Evolutionary conservation across 2,797 vertebrate genomes (phyloP).

Genomic region (Limnodromus scolopaceus): DNA sequence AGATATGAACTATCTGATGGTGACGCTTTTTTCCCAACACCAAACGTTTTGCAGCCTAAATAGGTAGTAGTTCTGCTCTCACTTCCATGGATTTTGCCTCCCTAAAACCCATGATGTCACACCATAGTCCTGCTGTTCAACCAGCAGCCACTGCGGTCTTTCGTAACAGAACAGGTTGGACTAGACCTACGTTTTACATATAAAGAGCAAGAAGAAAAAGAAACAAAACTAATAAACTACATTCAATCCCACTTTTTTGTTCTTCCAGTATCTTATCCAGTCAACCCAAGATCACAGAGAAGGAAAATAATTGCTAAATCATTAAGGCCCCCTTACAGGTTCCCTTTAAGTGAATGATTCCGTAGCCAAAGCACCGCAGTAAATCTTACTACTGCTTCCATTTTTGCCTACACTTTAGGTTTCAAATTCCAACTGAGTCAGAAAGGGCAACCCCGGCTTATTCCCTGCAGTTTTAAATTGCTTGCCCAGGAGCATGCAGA

Average conservation of each 20-base stretch:
- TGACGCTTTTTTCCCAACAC: background rate
- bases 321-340: background rate
- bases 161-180: background rate
- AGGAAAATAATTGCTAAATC: background rate
- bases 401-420: conserved; percentile 57
- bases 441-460: conserved; percentile 53
- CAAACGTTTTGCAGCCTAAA: background rate
- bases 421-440: conserved; percentile 51
- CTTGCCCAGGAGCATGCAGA: background rate
- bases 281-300: background rate
- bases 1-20: background rate
- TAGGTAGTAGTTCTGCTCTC: background rate
- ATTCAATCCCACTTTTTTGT: background rate
- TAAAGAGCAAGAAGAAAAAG: background rate
- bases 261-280: background rate
- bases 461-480: conserved; percentile 38
- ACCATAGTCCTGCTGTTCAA: background rate
- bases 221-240: background rate
- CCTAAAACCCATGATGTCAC: background rate
- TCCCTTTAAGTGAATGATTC: conserved; percentile 38
- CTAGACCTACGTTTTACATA: background rate
- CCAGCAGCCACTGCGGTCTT: background rate
- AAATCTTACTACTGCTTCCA: conserved; percentile 66
- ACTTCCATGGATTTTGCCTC: background rate
- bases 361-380: conserved; percentile 44